Evolutionary conservation across 2,888 invertebrate species (phyloP), one percentile per base, ranked within the genome.

Genomic region (Lasiommata megera): DNA sequence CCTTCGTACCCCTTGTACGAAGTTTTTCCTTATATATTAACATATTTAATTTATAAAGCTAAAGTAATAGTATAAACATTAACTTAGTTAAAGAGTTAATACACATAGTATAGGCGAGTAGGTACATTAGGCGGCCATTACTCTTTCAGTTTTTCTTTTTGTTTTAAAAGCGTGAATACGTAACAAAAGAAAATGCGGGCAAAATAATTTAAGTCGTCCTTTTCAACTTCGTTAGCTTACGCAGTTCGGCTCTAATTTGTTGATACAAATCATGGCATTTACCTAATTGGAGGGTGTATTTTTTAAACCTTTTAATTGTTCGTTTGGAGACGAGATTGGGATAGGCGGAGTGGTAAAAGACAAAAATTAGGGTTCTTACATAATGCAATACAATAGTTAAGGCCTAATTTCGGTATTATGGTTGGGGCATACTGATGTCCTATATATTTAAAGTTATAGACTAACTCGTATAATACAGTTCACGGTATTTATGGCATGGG

Each of bases 241-340:
- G 36, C 38, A 40, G 51, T 28, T 29, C 37, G 28, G n/a, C 23
- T 51, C 37, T 51, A 51, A 51, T 51, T 51, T 51, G 51, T 51
- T 38, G 38, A 51, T 51, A 51, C 11, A 51, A 51, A 51, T 51
- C 51, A 51, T 28, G 38, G 37, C 51, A 51, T 51, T 51, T 40
- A 38, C 37, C 18, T 51, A 51, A 51, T 51, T 51, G 38, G 51
- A 16, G 18, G 36, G 36, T 17, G 36, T 12, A 37, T 48, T 3
- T 23, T 23, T 34, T 11, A 48, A 37, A 34, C 12, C 17, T n/a
- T 34, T 34, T 48, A 18, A 48, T 18, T 36, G 18, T 36, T 18
- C 40, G 17, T 12, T 36, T 3, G 16, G 14, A 18, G 18, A 18
- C 18, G 18, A n/a, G 34, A 18, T 18, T 12, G 18, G 18, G 34